These are phyloP conservation scores for Drosophila suzukii DNA, from an alignment of 1,140 invertebrate genomes.

Conservation along the genomic window DNA sequence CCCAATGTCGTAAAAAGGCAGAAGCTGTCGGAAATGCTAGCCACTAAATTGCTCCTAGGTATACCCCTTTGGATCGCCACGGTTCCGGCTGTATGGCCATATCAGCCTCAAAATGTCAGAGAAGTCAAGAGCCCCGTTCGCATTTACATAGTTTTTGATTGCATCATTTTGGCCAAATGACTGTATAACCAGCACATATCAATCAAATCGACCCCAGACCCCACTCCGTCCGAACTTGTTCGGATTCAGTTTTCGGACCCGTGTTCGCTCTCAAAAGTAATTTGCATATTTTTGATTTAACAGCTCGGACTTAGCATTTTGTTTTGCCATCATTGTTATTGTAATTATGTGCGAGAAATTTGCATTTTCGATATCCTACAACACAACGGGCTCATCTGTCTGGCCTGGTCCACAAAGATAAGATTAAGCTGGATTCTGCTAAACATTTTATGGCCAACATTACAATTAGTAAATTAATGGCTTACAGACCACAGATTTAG, in stretches of 20 bases:
- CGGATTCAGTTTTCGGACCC: conserved; percentile 38
- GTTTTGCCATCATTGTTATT: conserved; percentile 63
- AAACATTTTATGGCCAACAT: conserved; percentile 54
- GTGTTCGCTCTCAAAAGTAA: conserved; percentile 51
- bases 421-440: conserved; percentile 39
- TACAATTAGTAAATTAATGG: conserved; percentile 66
- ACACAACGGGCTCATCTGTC: conserved; percentile 33
- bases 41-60: conserved; percentile 55
- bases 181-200: conserved; percentile 82
- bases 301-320: conserved; percentile 67
- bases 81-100: conserved; percentile 13
- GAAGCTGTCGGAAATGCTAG: conserved; percentile 60
- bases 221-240: conserved; percentile 17
- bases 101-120: conserved; percentile 61
- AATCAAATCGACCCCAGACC: conserved; percentile 60
- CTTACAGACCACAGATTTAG: conserved; percentile 41
- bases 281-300: conserved; percentile 83
- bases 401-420: conserved; percentile 51
- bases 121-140: conserved; percentile 48
- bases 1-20: conserved; percentile 59
- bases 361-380: conserved; percentile 71
- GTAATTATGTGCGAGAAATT: conserved; percentile 71
- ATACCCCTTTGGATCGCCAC: conserved; percentile 20
- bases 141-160: conserved; percentile 81
- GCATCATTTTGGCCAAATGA: conserved; percentile 79